phyloP scores from a whole-genome alignment of 2,113 vertebrate genomes.

The Balaeniceps rex region DNA sequence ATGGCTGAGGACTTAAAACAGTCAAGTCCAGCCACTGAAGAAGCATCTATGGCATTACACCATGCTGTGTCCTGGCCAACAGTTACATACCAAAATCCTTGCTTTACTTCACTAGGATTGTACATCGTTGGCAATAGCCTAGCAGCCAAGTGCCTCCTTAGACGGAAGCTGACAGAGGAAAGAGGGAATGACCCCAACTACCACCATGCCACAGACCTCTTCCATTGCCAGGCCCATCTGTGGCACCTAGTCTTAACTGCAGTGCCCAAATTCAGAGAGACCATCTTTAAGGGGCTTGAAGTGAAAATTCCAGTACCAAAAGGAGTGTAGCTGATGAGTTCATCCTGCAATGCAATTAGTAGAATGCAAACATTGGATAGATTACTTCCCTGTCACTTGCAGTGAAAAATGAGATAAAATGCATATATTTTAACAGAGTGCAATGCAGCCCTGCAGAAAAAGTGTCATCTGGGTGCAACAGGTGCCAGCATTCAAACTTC shows the following conservation, averaged over 20 bases:
- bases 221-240: background rate
- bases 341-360: background rate
- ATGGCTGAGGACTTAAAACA: background rate
- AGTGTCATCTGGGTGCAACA: background rate
- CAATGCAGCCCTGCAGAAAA: background rate
- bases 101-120: background rate
- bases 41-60: background rate
- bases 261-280: background rate
- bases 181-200: background rate
- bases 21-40: background rate
- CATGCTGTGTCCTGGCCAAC: background rate
- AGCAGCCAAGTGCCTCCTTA: background rate
- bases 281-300: background rate
- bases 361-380: background rate
- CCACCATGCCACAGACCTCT: background rate
- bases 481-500: background rate
- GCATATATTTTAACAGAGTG: background rate
- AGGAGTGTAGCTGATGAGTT: background rate
- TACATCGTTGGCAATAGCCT: background rate
- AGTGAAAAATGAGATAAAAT: background rate
- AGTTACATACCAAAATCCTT: background rate
- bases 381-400: background rate
- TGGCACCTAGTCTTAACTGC: background rate
- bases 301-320: background rate
- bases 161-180: background rate